phyloP scores from a whole-genome alignment of 2,888 invertebrate genomes.

The Papilio protenor region DNA sequence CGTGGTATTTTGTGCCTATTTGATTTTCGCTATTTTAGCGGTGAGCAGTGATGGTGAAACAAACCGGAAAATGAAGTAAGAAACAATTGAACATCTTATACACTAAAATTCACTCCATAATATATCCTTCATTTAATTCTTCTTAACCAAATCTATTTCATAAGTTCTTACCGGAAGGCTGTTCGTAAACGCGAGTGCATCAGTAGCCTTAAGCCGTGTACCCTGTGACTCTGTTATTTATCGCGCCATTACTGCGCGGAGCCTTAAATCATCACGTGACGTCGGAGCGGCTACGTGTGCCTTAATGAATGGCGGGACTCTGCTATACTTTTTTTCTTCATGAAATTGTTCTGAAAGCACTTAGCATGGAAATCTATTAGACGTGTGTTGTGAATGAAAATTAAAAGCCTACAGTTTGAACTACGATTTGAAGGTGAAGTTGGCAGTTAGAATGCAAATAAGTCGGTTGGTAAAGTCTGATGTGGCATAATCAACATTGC shows the following conservation, averaged over 20 bases:
- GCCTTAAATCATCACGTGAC: constrained; percentile 84
- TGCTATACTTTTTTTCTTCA: constrained; percentile 71
- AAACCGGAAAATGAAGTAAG: too few relatives aligned
- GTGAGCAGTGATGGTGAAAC: too few relatives aligned
- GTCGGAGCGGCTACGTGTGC: constrained; percentile 70
- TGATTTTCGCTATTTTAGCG: too few relatives aligned
- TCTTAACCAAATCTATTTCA: not conserved
- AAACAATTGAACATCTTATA: too few relatives aligned
- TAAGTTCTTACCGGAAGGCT: not conserved
- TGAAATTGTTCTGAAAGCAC: constrained; percentile 78
- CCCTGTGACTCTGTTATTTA: constrained; percentile 81
- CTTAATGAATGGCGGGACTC: constrained; percentile 80
- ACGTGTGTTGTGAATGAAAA: constrained; percentile 60
- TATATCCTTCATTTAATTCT: not conserved
- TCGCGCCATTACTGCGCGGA: constrained; percentile 81
- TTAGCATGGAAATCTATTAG: constrained; percentile 79
- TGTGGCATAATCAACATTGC: not conserved
- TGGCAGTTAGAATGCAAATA: constrained; percentile 3
- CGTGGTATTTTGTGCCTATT: too few relatives aligned
- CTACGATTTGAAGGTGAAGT: constrained; percentile 39
- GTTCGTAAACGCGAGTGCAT: constrained; percentile 32
- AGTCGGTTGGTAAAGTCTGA: not conserved
- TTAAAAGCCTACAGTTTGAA: constrained; percentile 53
- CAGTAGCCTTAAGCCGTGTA: constrained; percentile 50
- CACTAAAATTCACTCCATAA: too few relatives aligned